Base-by-base conservation (phyloP, 1,140 invertebrate genomes). In the Caenorhabditis inopinata region DNA sequence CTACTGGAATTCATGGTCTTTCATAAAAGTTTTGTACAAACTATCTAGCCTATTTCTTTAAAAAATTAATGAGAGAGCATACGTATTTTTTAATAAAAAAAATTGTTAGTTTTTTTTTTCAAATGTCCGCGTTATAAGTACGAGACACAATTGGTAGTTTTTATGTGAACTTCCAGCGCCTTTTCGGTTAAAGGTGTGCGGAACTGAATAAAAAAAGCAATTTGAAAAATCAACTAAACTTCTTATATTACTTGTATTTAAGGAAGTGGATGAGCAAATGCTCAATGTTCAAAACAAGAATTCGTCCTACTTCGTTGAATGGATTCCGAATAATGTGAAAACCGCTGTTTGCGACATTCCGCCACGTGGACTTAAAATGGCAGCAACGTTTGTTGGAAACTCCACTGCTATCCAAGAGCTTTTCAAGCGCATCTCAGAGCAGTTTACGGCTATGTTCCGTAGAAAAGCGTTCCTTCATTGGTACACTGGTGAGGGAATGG, bases 391-490 rank as follows among this genome's bases (percentile, higher is more conserved):
- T 83, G 90, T 91, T 76, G 90, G 90, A 23, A 90, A 90, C 80
- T 88, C 88, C 38, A 94, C 93, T 1, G 92, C 93, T 3, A 94
- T 94, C 81, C 93, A 94, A 87, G 93, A 94, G 85, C 88, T 93
- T 18, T 94, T 94, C 89, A 93, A 93, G 87, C 90, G 93, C 68
- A 92, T 94, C 81, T 92, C 92, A 4, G 92, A 93, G 83, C 92
- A 93, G 84, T 94, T 91, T 84, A 89, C 89, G 9, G 90, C 94
- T 74, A 95, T 96, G 94, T 96, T 96, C 91, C 92, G 94, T 85
- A 91, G 94, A 86, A 94, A 94, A 92, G 84, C 94, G 89, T 96
- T 96, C 92, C 91, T 96, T 79, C 94, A 96, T 91, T 96, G 94
- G 94, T 93, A 93, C 92, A 93, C 89, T 14, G 89, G 89, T 21